A percentile compares a stretch with the other conserved stretches of the same genome.
Evolutionary conservation across 2,797 vertebrate genomes (phyloP).

Genomic region (Sarcoramphus papa): DNA sequence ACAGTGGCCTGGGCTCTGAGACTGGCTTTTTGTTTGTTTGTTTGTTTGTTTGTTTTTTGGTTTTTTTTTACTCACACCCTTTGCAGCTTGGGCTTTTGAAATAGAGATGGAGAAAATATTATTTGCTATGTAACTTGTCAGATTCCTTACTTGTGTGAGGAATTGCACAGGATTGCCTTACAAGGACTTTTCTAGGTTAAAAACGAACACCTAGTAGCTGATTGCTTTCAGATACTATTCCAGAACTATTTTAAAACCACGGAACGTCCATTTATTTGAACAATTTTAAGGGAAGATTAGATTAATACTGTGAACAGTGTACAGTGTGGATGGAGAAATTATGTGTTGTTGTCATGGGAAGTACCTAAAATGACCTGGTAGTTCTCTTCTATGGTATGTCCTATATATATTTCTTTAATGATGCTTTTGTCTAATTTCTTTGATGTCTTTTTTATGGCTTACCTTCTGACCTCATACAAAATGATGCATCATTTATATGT

Average conservation of each 20-base stretch:
- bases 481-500: neutral
- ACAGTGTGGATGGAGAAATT: neutral
- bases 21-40: no score
- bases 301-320: neutral
- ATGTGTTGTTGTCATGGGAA: neutral
- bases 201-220: neutral
- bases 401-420: neutral
- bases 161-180: neutral
- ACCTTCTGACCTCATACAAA: neutral
- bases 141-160: neutral
- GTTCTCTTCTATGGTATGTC: neutral
- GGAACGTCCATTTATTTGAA: neutral
- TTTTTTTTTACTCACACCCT: neutral
- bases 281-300: neutral
- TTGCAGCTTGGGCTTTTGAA: neutral
- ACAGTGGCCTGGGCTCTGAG: neutral
- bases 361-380: neutral
- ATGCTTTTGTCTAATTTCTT: neutral
- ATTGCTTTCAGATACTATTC: constrained; percentile 6
- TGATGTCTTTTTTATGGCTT: neutral
- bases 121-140: neutral
- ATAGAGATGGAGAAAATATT: neutral
- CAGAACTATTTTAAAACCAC: neutral
- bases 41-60: no score
- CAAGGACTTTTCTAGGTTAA: constrained; percentile 19